Conservation (phyloP, 2,888 invertebrate genomes). For the Conomelus anceps region DNA sequence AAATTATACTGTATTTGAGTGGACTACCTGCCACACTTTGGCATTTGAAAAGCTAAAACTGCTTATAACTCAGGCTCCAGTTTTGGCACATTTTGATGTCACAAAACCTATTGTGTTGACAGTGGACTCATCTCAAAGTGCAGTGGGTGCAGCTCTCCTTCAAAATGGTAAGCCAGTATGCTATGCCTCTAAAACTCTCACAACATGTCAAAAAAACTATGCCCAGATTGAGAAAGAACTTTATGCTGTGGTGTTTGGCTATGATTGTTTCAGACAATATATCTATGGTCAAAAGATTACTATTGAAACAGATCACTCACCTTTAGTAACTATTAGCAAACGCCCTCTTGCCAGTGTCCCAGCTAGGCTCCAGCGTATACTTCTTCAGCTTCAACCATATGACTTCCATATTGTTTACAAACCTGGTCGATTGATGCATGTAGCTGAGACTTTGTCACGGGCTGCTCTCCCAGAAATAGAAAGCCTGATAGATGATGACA, state of each 20-base stretch:
- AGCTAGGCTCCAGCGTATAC: slow-evolving; percentile 8
- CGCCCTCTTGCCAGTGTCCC: too few species aligned
- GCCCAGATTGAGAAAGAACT: slow-evolving; percentile 24
- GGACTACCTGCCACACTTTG: background rate
- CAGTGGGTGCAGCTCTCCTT: background rate
- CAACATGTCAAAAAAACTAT: background rate
- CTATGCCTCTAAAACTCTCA: slow-evolving; percentile 16
- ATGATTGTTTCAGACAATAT: slow-evolving; percentile 11
- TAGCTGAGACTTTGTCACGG: too few species aligned
- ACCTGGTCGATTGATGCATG: too few species aligned
- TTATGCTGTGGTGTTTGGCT: slow-evolving; percentile 7
- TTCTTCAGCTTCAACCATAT: background rate
- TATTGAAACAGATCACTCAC: slow-evolving; percentile 19
- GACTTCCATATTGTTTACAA: background rate
- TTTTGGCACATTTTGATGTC: background rate
- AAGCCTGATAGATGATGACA: too few species aligned
- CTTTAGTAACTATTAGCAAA: slow-evolving; percentile 9
- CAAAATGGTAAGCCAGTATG: slow-evolving; percentile 16
- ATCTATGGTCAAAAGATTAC: slow-evolving; percentile 17
- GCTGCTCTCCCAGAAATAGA: too few species aligned
- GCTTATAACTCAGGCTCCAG: background rate
- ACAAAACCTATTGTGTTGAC: background rate
- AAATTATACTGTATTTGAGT: background rate
- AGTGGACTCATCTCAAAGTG: background rate
- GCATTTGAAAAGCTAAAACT: background rate